These are phyloP conservation scores for Oscheius sp. DNA, from an alignment of 2,888 invertebrate species.

Conservation along the genomic window DNA sequence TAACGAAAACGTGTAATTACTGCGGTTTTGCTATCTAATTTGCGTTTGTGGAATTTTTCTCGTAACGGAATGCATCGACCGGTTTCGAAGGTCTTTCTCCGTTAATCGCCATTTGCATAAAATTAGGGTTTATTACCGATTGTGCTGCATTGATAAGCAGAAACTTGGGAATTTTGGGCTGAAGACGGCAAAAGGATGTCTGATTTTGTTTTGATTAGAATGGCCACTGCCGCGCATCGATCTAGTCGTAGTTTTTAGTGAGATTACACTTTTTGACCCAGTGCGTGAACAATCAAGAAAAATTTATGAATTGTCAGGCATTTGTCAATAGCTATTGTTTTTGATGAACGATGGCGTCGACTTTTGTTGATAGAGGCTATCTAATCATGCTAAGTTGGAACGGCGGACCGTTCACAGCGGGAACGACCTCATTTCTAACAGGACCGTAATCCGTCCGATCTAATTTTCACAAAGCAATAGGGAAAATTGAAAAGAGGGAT, in stretches of 20 bases:
- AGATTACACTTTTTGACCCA: no score
- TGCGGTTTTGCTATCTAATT: no score
- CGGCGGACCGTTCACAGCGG: conserved; percentile 9
- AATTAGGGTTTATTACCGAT: no score
- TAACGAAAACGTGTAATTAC: no score
- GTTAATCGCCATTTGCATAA: neutral
- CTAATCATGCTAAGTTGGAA: conserved; percentile 18
- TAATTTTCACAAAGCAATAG: no score
- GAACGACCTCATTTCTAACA: conserved; percentile 26
- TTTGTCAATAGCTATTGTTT: no score
- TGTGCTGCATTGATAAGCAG: neutral
- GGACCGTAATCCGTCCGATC: neutral
- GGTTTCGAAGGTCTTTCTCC: no score
- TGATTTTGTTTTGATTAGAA: neutral
- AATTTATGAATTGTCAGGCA: no score
- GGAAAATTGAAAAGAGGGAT: neutral
- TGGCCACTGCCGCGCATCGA: neutral
- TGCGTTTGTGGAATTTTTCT: no score
- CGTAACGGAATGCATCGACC: no score
- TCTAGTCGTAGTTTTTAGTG: neutral
- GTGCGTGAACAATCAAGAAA: no score
- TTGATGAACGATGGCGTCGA: no score
- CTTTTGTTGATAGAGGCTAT: neutral
- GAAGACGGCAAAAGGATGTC: neutral
- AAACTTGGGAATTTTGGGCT: neutral